phyloP scores from a whole-genome alignment of 2,888 invertebrate species.

The Diarsia brunnea region DNA sequence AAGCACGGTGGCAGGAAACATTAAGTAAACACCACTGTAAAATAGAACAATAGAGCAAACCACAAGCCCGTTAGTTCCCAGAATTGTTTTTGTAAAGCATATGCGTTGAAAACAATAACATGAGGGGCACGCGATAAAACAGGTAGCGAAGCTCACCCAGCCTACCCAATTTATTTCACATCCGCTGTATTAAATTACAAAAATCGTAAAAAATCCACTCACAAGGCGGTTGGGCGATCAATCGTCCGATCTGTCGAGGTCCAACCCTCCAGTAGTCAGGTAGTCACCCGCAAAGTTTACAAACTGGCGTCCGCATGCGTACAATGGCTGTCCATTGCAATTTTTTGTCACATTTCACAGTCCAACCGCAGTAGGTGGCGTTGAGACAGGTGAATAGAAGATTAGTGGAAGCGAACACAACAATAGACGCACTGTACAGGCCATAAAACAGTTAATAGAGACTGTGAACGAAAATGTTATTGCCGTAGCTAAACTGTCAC shows the following conservation, averaged over 20 bases:
- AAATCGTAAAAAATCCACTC: constrained; percentile 83
- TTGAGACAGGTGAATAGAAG: constrained; percentile 87
- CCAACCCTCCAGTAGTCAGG: constrained; percentile 86
- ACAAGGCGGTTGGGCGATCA: constrained; percentile 87
- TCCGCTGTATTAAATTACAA: constrained; percentile 89
- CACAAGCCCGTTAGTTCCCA: constrained; percentile 83
- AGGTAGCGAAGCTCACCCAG: constrained; percentile 90
- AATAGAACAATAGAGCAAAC: constrained; percentile 83
- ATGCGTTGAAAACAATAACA: constrained; percentile 81
- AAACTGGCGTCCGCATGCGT: constrained; percentile 79
- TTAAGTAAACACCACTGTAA: constrained; percentile 78
- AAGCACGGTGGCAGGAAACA: constrained; percentile 86
- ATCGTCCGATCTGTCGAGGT: constrained; percentile 79
- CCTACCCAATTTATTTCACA: constrained; percentile 90
- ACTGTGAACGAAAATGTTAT: constrained; percentile 77
- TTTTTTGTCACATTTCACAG: constrained; percentile 90
- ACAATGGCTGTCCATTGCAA: constrained; percentile 86
- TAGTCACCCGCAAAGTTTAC: constrained; percentile 89
- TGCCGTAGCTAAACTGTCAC: constrained; percentile 75
- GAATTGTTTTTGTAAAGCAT: constrained; percentile 81
- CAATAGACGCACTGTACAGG: constrained; percentile 86
- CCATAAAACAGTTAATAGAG: constrained; percentile 88
- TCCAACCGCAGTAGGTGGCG: constrained; percentile 84
- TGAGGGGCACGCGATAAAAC: constrained; percentile 83
- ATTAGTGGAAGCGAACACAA: constrained; percentile 87